Base-by-base conservation (phyloP, 2,797 vertebrate genomes). In the Crocidura indochinensis region DNA sequence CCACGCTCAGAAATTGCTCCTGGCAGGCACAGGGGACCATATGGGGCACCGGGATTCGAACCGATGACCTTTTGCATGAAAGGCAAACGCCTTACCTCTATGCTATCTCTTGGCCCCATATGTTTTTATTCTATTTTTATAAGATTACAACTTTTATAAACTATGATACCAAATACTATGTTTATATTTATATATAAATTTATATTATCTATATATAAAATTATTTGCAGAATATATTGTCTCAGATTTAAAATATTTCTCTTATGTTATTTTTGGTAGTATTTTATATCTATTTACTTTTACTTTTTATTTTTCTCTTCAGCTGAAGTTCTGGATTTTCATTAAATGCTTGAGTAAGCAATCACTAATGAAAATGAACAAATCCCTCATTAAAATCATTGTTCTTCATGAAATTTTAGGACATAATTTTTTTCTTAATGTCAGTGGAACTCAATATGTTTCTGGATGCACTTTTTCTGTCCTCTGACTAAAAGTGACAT, bases 261-360 rank as follows among this genome's bases (percentile, higher is more conserved):
- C 75, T 68, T 2, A 31, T 26, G 3, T 82, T 19, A 86, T 53
- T 91, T 47, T 86, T 20, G 76, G 11, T 92, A 65, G 29, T 26
- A 73, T 90, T 91, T 68, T 65, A 68, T 56, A 80, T 38, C 38
- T 9, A 44, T 5, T 20, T 38, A 29, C 5, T 90, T 92, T 85
- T 67, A 46, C 14, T 81, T 77, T 26, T 78, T 47, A 27, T 17
- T 92, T 87, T 87, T 10, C 10, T 88, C 47, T 78, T 19, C 44
- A 87, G 49, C 60, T 51, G 20, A 86, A 90, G 24, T 86, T 84
- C 69, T 69, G 82, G 15, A 49, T 86, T 94, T 60, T 94, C 62
- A 84, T 93, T 95, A 86, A 95, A 29, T 91, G 77, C 80, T 73
- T 84, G 83, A 95, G 87, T 78, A 95, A 93, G 78, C 71, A 94